Conservation (phyloP, 2,888 invertebrate species). For the Amphiduros pacificus region DNA sequence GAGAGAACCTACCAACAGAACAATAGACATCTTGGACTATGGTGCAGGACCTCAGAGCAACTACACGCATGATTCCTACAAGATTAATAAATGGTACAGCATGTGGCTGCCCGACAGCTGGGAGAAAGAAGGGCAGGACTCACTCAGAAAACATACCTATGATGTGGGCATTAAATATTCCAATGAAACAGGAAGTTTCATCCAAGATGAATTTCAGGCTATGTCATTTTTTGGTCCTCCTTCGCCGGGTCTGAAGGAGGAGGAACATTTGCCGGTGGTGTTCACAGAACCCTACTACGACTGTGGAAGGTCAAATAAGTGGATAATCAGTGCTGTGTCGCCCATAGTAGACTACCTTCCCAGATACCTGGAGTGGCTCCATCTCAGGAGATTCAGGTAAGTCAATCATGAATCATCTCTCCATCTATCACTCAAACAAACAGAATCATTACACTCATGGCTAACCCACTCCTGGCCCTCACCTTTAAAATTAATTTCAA, state of each 20-base stretch:
- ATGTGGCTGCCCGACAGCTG: conserved; percentile 89
- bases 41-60: conserved; percentile 79
- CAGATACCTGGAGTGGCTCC: conserved; percentile 53
- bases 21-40: conserved; percentile 67
- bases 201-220: conserved; percentile 40
- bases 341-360: conserved; percentile 96
- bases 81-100: conserved; percentile 92
- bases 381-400: conserved; percentile 52
- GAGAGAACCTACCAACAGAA: conserved; percentile 91
- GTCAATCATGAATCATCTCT: too few relatives aligned
- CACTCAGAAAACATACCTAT: conserved; percentile 44
- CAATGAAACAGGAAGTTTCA: conserved; percentile 51
- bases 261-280: conserved; percentile 78
- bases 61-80: conserved; percentile 87
- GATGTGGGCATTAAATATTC: conserved; percentile 52
- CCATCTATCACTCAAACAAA: too few relatives aligned
- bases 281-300: conserved; percentile 96
- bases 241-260: conserved; percentile 52
- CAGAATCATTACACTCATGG: too few relatives aligned
- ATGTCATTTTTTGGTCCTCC: conserved; percentile 57
- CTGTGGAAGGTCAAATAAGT: conserved; percentile 91
- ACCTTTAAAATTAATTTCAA: too few relatives aligned
- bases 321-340: conserved; percentile 91
- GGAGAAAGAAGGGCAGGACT: conserved; percentile 67
- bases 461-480: too few relatives aligned